These are phyloP conservation scores for Craseonycteris thonglongyai DNA, from an alignment of 2,113 vertebrate genomes.

Conservation along the genomic window DNA sequence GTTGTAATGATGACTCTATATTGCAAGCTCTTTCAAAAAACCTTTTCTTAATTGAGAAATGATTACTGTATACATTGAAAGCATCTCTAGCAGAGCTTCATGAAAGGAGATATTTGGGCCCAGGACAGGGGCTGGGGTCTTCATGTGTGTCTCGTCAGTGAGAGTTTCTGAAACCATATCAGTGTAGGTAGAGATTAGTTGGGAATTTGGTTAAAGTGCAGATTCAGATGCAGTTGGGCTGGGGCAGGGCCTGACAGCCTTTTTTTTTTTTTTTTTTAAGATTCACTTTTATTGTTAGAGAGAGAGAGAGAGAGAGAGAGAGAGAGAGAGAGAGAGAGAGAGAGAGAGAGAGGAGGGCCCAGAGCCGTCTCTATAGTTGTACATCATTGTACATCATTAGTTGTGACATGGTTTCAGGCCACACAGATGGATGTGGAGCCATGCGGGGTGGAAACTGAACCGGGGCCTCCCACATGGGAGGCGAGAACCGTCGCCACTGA, in stretches of 20 bases:
- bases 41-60: background rate
- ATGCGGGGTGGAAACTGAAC: too few relatives aligned
- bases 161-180: background rate
- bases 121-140: background rate
- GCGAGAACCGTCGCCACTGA: too few relatives aligned
- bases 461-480: too few relatives aligned
- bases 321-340: too few relatives aligned
- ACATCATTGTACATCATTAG: too few relatives aligned
- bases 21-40: background rate
- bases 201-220: background rate
- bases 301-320: too few relatives aligned
- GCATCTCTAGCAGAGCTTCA: background rate
- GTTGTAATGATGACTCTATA: background rate
- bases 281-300: too few relatives aligned
- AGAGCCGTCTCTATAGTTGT: too few relatives aligned
- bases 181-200: background rate
- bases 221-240: background rate
- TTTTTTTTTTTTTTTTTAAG: too few relatives aligned
- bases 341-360: too few relatives aligned
- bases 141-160: background rate
- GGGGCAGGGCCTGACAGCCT: background rate
- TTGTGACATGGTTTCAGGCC: too few relatives aligned
- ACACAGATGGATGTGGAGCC: too few relatives aligned
- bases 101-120: background rate
- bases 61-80: background rate